Base-by-base conservation (phyloP, 2,888 invertebrate genomes). In the Carterocephalus palaemon region DNA sequence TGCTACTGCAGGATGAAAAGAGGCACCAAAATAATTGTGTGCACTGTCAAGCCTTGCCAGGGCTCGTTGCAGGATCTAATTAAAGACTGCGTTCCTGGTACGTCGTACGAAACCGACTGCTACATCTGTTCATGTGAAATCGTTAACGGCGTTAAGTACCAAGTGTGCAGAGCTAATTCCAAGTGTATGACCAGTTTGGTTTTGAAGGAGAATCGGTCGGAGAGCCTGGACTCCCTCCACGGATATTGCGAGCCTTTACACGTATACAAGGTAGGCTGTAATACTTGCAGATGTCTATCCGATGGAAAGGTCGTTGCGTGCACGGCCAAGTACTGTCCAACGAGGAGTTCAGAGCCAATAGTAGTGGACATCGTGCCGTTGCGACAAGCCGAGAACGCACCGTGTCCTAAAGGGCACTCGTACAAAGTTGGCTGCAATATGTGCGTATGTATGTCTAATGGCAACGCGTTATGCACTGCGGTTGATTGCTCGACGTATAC, bases 161-260 rank as follows among this genome's bases (percentile, higher is more conserved):
- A 80, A 29, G 41, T 60, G 1, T 84, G 83, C 40, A 47, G 60
- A 1, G 40, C 57, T 0, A 60, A 71, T 24, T 46, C 51, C 0
- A 29, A 43, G 3, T 75, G 73, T 43, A 23, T 34, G 3, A 12
- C 26, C 2, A 32, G 24, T 1, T 7, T 34, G 6, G 48, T 19
- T 2, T 6, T 20, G 2, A 45, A 26, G 10, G 43, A 29, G 4
- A 9, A 8, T 1, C 13, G 41, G 1, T 46, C 47, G 9, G 19
- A 22, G 0, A 48, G 49, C 3, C 42, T 75, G 3, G 43, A 58
- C 2, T 46, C 57, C 1, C 46, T 70, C 40, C 65, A 67, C 10
- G 82, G 80, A 0, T 76, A 73, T n/a, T 85, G 84, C 29, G 69
- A 78, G 24, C 80, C 84, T 0, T 38, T 69, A 15, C 72, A 72